Conservation (phyloP, 2,113 vertebrate species). For the Channa maculata region DNA sequence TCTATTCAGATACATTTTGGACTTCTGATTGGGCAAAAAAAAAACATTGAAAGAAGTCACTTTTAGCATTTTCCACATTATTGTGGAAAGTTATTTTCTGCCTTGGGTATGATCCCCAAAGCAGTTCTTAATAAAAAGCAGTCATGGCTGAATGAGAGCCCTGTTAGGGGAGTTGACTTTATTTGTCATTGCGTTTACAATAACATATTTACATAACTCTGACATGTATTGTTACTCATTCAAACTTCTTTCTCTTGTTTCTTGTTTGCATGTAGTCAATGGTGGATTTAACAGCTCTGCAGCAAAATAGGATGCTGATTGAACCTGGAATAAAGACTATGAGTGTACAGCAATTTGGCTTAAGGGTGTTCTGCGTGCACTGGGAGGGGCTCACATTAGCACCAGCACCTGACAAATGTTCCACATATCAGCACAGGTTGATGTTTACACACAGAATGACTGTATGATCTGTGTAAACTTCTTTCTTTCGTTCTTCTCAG, state of each 20-base stretch:
- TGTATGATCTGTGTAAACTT: slow-evolving; percentile 42
- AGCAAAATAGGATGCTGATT: slow-evolving; percentile 10
- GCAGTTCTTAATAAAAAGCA: too few relatives aligned
- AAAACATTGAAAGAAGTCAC: too few relatives aligned
- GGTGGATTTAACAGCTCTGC: slow-evolving; percentile 29
- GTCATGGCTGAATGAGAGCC: too few relatives aligned
- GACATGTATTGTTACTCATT: too few relatives aligned
- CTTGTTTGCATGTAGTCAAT: slow-evolving; percentile 26
- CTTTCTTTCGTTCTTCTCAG: neutral
- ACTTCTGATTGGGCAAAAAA: too few relatives aligned
- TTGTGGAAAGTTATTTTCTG: too few relatives aligned
- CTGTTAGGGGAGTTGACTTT: too few relatives aligned
- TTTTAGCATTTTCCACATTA: too few relatives aligned
- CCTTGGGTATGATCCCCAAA: too few relatives aligned
- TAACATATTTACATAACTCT: too few relatives aligned
- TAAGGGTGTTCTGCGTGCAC: slow-evolving; percentile 60
- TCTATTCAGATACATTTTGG: too few relatives aligned
- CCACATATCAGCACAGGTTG: slow-evolving; percentile 21
- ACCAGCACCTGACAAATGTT: slow-evolving; percentile 62
- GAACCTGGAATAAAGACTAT: neutral
- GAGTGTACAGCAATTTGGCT: neutral
- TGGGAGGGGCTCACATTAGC: slow-evolving; percentile 48
- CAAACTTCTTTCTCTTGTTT: neutral
- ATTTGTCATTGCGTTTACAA: too few relatives aligned
- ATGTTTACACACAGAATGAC: slow-evolving; percentile 27